Evolutionary conservation across 1,140 invertebrate species (phyloP), one percentile per base, ranked within the genome.

Genomic region (Drosophila fuyamai): DNA sequence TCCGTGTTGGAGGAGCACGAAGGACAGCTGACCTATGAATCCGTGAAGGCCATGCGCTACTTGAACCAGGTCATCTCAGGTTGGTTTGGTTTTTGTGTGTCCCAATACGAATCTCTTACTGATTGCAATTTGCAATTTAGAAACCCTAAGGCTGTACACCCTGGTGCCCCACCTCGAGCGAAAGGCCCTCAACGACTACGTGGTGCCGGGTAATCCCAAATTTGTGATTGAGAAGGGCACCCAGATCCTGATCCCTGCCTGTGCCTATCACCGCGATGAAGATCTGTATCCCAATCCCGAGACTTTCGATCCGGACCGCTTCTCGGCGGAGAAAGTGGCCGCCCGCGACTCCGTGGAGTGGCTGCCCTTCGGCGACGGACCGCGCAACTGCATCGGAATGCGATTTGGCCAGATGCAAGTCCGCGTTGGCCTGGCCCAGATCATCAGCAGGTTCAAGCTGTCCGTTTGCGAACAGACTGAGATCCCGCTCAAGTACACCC

Each of bases 91-190:
- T 1, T 4, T 13, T 10, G 8, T 0, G 9, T 14, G 0, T 12
- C 4, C 55, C 48, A 1, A 5, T 0, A 3, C 5, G 14, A n/a
- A 18, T 7, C 18, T 8, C 6, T n/a, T 23, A 58, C 23, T 10
- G 4, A 23, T 27, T 48, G 7, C 13, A 5, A 5, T 8, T 94
- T 2, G 13, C 1, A 18, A 7, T 9, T 10, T 8, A 89, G 95
- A 96, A 93, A 95, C 95, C 2, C 88, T 96, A 70, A 93, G 96
- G 9, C 93, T 94, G 59, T 94, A 95, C 83, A 95, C 96, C 12
- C 93, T 95, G 2, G 92, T 95, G 40, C 93, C 94, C 5, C 85
- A 94, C 5, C 76, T 96, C 4, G 94, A 94, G 67, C 93, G 95
- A 38, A 81, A 92, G 29, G 94, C 94, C 59, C 94, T 93, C 0